phyloP scores from a whole-genome alignment of 2,888 invertebrate genomes.

The Phymatocera aterrima region DNA sequence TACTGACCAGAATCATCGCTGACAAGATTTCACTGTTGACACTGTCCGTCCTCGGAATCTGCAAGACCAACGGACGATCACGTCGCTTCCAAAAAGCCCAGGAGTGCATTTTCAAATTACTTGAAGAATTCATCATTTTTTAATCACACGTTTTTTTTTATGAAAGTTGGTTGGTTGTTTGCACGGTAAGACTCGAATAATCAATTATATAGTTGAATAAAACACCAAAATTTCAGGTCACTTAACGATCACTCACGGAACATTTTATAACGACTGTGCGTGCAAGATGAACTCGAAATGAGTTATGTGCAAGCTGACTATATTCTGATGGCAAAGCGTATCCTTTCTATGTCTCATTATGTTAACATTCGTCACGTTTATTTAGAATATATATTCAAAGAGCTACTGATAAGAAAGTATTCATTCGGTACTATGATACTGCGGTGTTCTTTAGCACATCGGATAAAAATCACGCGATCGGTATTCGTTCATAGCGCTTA shows the following conservation, averaged over 20 bases:
- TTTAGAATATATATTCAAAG: slow-evolving; percentile 4
- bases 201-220: background rate
- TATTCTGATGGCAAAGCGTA: background rate
- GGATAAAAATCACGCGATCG: background rate
- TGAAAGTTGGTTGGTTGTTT: background rate
- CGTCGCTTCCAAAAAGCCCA: slow-evolving; percentile 37
- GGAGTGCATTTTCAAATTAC: background rate
- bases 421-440: background rate
- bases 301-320: background rate
- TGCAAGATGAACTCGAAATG: background rate
- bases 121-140: background rate
- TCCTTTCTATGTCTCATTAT: slow-evolving; percentile 7
- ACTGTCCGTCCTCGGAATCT: background rate
- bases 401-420: slow-evolving; percentile 5
- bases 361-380: background rate
- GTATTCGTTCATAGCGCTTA: too few species aligned
- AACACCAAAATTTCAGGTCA: background rate
- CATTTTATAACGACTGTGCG: background rate
- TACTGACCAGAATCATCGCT: background rate
- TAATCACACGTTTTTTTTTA: background rate
- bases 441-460: background rate
- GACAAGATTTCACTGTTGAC: background rate
- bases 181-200: background rate
- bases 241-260: background rate
- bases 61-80: background rate